Base-by-base conservation (phyloP, 2,888 invertebrate genomes). In the Xanthia togata region DNA sequence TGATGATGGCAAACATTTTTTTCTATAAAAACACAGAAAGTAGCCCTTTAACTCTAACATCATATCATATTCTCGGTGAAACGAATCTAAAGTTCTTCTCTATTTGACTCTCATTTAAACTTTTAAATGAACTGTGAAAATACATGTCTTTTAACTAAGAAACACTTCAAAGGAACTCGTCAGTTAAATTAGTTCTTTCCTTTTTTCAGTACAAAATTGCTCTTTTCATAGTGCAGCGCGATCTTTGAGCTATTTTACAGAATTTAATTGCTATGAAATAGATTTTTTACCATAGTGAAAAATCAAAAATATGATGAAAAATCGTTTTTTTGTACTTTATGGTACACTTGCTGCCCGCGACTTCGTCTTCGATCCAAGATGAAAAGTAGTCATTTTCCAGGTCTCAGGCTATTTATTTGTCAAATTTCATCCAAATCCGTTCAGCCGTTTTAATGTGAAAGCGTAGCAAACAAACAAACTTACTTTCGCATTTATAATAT, bases 101-200 rank as follows among this genome's bases (percentile, higher is more conserved):
- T 44, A 59, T 57, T 73, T 70, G n/a, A 69, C 69, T 57, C 26
- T 12, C 59, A 26, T 44, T 84, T 65, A 73, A 80, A 80, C 64
- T 84, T 80, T 70, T 35, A 69, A 84, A 82, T 72, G 41, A 82
- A 65, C 71, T 81, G 81, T 20, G 55, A 81, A 53, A 70, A 53
- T 60, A 85, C 71, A 53, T 62, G 50, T 81, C 1, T 72, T 70
- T 65, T 57, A 70, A 72, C 57, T 69, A 75, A 69, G 68, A 70
- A 26, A 57, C 64, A 65, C 75, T 84, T 84, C 82, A 82, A 82
- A 82, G 69, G 31, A 73, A 53, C 41, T 84, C 65, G 26, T 59
- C 72, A 59, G 67, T 70, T 67, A 67, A 79, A 79, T 80, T 67
- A 67, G 68, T 38, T 81, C 50, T 69, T n/a, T 35, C 9, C 41